Evolutionary conservation across 1,140 invertebrate species (phyloP).

Genomic region (Tenebrio molitor): DNA sequence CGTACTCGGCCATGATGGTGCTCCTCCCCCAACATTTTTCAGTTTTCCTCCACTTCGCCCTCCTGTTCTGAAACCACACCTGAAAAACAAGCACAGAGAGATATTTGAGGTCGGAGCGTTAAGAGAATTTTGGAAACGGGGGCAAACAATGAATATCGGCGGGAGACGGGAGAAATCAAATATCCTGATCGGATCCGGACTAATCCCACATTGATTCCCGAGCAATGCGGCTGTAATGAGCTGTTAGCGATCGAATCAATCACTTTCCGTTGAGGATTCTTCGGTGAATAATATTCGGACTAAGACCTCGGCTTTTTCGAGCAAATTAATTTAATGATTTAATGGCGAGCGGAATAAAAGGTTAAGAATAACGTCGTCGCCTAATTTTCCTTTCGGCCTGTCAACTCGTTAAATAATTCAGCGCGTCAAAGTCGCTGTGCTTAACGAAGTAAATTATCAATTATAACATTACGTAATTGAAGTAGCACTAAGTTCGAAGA

Average conservation of each 20-base stretch:
- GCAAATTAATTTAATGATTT: constrained; percentile 38
- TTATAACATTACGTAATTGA: constrained; percentile 6
- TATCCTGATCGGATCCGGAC: constrained; percentile 36
- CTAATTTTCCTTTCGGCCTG: constrained; percentile 9
- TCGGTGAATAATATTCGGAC: constrained; percentile 30
- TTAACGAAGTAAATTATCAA: constrained; percentile 8
- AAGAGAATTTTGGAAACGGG: constrained; percentile 31
- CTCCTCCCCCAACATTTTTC: constrained; percentile 99
- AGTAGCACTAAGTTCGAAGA: constrained; percentile 3
- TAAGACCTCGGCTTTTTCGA: constrained; percentile 25
- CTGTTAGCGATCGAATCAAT: constrained; percentile 40
- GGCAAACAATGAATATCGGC: constrained; percentile 33
- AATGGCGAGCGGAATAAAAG: constrained; percentile 22
- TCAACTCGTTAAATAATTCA: not conserved
- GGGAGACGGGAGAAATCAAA: constrained; percentile 28
- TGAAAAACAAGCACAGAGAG: constrained; percentile 67
- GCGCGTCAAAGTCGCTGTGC: not conserved
- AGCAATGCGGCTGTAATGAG: constrained; percentile 34
- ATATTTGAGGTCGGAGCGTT: constrained; percentile 21
- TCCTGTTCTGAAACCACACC: constrained; percentile 99
- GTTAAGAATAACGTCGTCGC: constrained; percentile 27
- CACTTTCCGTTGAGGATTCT: constrained; percentile 31
- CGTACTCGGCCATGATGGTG: constrained; percentile 99
- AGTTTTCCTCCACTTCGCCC: constrained; percentile 99
- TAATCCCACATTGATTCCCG: constrained; percentile 40